Conservation (phyloP, 1,140 invertebrate species). For the Belonocnema kinseyi region DNA sequence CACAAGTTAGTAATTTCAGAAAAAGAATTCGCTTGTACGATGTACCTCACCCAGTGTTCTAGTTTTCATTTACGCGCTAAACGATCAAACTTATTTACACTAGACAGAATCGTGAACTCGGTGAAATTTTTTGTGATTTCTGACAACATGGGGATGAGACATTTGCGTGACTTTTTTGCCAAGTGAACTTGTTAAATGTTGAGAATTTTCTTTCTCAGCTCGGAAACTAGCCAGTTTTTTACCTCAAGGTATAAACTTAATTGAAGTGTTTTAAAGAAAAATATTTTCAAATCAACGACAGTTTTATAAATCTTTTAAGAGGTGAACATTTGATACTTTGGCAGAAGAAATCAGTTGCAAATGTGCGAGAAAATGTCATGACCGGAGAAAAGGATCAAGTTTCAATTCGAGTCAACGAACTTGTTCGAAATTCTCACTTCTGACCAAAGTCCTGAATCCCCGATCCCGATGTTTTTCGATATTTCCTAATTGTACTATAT, state of each 20-base stretch:
- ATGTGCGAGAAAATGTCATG: constrained; percentile 4
- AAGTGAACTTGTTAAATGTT: constrained; percentile 6
- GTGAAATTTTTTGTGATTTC: constrained; percentile 17
- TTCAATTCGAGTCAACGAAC: background rate
- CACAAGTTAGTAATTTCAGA: constrained; percentile 17
- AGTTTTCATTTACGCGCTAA: constrained; percentile 14
- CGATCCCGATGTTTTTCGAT: constrained; percentile 35
- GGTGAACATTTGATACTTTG: background rate
- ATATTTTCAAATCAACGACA: background rate
- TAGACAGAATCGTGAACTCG: background rate
- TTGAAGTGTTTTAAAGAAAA: background rate
- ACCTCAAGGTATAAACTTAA: background rate
- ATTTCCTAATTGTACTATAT: constrained; percentile 48
- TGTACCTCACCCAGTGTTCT: constrained; percentile 23
- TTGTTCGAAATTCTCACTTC: constrained; percentile 40
- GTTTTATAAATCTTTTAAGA: background rate
- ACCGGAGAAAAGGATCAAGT: background rate
- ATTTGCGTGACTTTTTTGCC: constrained; percentile 22
- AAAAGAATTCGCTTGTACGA: constrained; percentile 13
- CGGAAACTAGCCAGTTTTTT: background rate
- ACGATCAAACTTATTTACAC: constrained; percentile 4
- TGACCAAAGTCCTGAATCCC: constrained; percentile 42
- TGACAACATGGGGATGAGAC: background rate
- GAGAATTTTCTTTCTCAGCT: background rate
- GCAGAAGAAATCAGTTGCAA: constrained; percentile 4